Base-by-base conservation (phyloP, 2,888 invertebrate genomes). In the Merodon equestris region DNA sequence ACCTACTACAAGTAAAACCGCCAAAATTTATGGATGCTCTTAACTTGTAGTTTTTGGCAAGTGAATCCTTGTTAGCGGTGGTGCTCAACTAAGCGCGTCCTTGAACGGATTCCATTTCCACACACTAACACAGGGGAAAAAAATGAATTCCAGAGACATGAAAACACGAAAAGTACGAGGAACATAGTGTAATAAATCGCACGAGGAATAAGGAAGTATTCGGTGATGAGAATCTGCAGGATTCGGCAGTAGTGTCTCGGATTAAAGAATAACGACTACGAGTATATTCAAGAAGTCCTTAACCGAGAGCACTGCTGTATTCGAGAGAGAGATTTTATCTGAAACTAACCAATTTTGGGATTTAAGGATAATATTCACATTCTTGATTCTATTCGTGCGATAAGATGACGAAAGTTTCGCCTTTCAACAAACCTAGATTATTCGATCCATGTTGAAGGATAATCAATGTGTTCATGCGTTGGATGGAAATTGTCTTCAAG, bases 1-100 rank as follows among this genome's bases (percentile, higher is more conserved):
- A 72, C 56, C 67, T 73, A 15, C 34, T 67, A 17, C 48, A 45
- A 63, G 67, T 45, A 72, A 72, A 57, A 40, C 67, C 72, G 47
- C 73, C 42, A 44, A 36, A 77, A 77, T 77, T 77, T 77, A 77
- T 77, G 67, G 77, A 66, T 72, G 38, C 73, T 51, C 77, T 77
- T 73, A 77, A 73, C 73, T 68, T 73, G 67, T 54, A 77, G 72
- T 72, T 77, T 51, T 51, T 77, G 76, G 77, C 73, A 73, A 73
- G 77, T 58, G 77, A 73, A 77, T 77, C 77, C 77, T 73, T 77
- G 77, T 77, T 73, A 68, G 67, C 48, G 66, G 58, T 66, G 51
- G 51, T 51, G 63, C 53, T 58, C 36, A 38, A 57, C 45, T 72
- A 40, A 67, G 58, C 40, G 38, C 63, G 50, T 66, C 66, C 70